Percentiles rank a stretch among this genome's conserved stretches.
Evolutionary conservation across 1,140 invertebrate genomes (phyloP).

Genomic region (Drosophila obscura): DNA sequence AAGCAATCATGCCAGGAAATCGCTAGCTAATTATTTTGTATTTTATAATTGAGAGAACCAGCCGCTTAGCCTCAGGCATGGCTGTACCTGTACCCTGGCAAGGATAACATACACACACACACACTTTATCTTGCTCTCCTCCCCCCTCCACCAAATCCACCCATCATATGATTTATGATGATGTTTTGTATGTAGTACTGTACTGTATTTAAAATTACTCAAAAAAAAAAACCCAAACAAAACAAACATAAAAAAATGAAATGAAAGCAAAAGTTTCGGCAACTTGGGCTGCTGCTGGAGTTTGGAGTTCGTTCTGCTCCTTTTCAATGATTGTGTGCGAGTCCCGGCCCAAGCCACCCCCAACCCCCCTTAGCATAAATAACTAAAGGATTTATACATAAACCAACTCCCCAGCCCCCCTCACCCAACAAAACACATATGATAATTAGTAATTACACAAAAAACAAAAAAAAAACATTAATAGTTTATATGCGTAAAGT

Average conservation of each 20-base stretch:
- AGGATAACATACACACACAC: background rate
- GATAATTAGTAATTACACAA: conserved; percentile 54
- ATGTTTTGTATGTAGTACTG: conserved; percentile 62
- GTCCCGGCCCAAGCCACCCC: background rate
- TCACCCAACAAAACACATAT: conserved; percentile 34
- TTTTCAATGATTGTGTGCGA: conserved; percentile 12
- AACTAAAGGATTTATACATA: conserved; percentile 25
- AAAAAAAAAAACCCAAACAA: conserved; percentile 12
- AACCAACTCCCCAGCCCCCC: conserved; percentile 6
- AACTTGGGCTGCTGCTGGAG: too few species aligned
- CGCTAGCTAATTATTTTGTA: too few species aligned
- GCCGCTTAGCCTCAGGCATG: too few species aligned
- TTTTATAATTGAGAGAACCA: too few species aligned
- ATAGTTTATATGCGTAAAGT: conserved; percentile 25
- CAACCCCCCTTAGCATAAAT: conserved; percentile 44
- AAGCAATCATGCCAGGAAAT: too few species aligned
- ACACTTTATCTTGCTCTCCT: background rate
- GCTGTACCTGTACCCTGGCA: too few species aligned
- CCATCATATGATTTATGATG: conserved; percentile 13
- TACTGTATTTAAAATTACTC: conserved; percentile 51
- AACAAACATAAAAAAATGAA: background rate
- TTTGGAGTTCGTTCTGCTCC: too few species aligned
- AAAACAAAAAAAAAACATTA: conserved; percentile 9
- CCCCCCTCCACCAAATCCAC: conserved; percentile 1
- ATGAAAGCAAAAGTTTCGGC: too few species aligned